phyloP scores from a whole-genome alignment of 2,888 invertebrate species.

The Lottia scabra region DNA sequence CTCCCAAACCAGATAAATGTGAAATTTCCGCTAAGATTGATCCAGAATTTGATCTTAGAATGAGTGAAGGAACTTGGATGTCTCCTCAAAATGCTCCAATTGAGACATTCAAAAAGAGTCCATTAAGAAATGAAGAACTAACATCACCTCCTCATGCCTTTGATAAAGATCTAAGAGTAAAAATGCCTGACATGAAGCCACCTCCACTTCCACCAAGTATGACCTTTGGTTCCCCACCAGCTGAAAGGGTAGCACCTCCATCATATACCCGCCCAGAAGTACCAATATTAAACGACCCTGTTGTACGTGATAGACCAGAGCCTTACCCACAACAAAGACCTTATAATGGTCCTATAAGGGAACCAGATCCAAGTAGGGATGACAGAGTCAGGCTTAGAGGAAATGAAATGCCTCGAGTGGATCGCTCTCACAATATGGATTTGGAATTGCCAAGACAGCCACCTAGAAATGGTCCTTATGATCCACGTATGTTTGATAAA shows the following conservation, averaged over 20 bases:
- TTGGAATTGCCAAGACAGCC: no score
- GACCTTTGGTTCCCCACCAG: neutral
- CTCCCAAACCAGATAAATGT: neutral
- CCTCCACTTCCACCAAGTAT: neutral
- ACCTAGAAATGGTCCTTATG: no score
- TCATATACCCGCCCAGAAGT: no score
- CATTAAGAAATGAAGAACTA: neutral
- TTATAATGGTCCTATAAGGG: no score
- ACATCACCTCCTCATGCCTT: neutral
- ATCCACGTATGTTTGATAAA: no score
- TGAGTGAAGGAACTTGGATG: constrained; percentile 4
- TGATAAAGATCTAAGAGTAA: neutral
- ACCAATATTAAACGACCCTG: no score
- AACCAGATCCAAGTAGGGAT: no score
- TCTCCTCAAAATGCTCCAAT: neutral
- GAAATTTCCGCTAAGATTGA: neutral
- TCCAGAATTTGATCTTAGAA: neutral
- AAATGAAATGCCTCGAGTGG: neutral
- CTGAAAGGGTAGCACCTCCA: neutral
- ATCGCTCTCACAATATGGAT: neutral
- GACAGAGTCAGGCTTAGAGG: no score
- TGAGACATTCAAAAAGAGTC: neutral
- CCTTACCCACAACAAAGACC: no score
- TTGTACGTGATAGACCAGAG: no score
- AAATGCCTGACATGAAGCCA: neutral